Conservation (phyloP, 2,888 invertebrate species). For the Calliscelio sp. region DNA sequence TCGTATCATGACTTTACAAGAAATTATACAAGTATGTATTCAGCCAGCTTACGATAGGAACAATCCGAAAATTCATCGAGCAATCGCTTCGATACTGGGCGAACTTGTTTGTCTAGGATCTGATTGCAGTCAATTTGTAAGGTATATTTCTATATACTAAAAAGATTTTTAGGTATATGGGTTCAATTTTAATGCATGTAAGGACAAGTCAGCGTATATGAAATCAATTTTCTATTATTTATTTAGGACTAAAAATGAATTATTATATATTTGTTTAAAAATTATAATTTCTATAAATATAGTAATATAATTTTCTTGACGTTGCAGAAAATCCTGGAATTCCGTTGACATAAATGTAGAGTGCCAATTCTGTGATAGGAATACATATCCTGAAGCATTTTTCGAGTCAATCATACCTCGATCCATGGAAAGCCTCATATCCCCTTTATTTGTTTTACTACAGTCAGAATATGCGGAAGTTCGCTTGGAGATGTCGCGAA, state of each 20-base stretch:
- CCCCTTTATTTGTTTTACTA: conserved; percentile 79
- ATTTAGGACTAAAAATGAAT: too few relatives aligned
- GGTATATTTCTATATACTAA: conserved; percentile 72
- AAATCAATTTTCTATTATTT: too few relatives aligned
- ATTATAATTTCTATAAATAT: too few relatives aligned
- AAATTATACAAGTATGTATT: conserved; percentile 79
- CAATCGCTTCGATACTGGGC: conserved; percentile 79
- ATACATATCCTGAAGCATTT: conserved; percentile 45
- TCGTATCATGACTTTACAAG: conserved; percentile 74
- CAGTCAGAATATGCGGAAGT: conserved; percentile 78
- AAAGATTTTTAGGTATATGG: too few relatives aligned
- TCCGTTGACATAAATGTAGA: conserved; percentile 74
- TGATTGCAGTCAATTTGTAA: conserved; percentile 76
- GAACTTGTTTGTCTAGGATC: conserved; percentile 82
- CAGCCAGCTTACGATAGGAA: conserved; percentile 79
- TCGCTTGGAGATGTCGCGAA: conserved; percentile 83
- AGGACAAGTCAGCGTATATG: too few relatives aligned
- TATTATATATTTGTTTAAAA: too few relatives aligned
- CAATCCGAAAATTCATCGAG: conserved; percentile 76
- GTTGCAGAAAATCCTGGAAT: conserved; percentile 73
- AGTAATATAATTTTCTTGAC: too few relatives aligned
- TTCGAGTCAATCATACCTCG: conserved; percentile 66
- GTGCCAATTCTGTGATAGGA: conserved; percentile 78
- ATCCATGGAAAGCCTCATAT: conserved; percentile 79
- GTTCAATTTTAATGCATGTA: too few relatives aligned